phyloP scores from a whole-genome alignment of 2,797 vertebrate species.

The Diplodus sargus region DNA sequence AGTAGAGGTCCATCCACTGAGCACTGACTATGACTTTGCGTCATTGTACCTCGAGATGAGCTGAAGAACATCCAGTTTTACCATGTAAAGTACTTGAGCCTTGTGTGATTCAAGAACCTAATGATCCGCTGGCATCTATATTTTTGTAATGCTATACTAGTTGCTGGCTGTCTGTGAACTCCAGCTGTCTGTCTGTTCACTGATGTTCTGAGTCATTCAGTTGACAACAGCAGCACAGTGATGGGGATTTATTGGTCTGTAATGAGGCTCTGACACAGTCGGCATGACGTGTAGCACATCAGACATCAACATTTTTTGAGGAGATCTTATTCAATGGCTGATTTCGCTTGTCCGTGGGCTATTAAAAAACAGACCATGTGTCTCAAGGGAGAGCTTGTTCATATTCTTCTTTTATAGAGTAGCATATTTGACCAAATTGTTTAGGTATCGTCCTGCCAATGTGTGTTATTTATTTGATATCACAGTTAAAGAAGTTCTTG shows the following conservation, averaged over 20 bases:
- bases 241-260: slow-evolving; percentile 40
- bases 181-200: slow-evolving; percentile 21
- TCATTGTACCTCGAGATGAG: slow-evolving; percentile 20
- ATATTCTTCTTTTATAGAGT: not conserved
- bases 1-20: not conserved
- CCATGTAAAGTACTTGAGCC: slow-evolving; percentile 20
- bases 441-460: not conserved
- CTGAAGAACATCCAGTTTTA: slow-evolving; percentile 7
- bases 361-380: not conserved
- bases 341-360: not conserved
- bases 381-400: not conserved
- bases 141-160: slow-evolving; percentile 4
- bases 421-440: not conserved
- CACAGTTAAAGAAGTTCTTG: slow-evolving; percentile 5
- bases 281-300: slow-evolving; percentile 26
- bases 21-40: not conserved
- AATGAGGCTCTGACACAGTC: slow-evolving; percentile 33
- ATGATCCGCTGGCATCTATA: slow-evolving; percentile 26
- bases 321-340: not conserved
- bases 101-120: slow-evolving; percentile 19
- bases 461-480: not conserved
- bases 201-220: slow-evolving; percentile 33
- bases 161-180: slow-evolving; percentile 3
- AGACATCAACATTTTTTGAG: slow-evolving; percentile 26
- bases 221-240: slow-evolving; percentile 34